Evolutionary conservation across 2,888 invertebrate species (phyloP), one percentile per base, ranked within the genome.

Genomic region (Lasioglossum vierecki): DNA sequence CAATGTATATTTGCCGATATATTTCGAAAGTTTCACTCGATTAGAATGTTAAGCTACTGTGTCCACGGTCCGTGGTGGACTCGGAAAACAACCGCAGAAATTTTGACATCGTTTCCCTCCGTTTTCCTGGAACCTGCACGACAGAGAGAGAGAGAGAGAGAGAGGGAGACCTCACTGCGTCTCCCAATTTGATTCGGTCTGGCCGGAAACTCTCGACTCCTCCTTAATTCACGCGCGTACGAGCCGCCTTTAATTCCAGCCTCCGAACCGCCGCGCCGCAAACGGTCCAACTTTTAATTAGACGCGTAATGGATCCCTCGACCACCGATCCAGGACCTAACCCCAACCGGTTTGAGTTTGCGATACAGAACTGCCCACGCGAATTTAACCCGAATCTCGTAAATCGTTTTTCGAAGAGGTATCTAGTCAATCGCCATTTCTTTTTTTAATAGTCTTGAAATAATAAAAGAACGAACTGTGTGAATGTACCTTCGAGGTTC

Each of bases 271-370:
- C 13, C 53, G 63, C 41, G 53, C 13, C 60, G 63, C 41, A 68
- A 41, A 35, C 46, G 57, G 57, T 60, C 63, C 44, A 88, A 88
- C 85, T 87, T 88, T 88, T 83, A 88, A 88, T 88, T 85, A 83
- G 79, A 83, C 77, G 77, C 76, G 80, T 53, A 77, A 85, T 44
- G 76, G 60, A 84, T 71, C 53, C 57, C 41, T 15, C 66, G 66
- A 18, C 66, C 66, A 39, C 66, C 66, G 66, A 66, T 66, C 35
- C 13, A 22, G 6, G 30, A 63, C 13, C 30, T 15, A 30, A 63
- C 13, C 18, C 5, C 60, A 30, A 13, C 30, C 46, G 39, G 39
- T n/a, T 18, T 18, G 18, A 30, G 22, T 73, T 81, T 35, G 66
- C 75, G 71, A 53, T 83, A 49, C 72, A 35, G 41, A 41, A 18